Evolutionary conservation across 1,140 invertebrate genomes (phyloP).

Genomic region (Nasonia vitripennis): DNA sequence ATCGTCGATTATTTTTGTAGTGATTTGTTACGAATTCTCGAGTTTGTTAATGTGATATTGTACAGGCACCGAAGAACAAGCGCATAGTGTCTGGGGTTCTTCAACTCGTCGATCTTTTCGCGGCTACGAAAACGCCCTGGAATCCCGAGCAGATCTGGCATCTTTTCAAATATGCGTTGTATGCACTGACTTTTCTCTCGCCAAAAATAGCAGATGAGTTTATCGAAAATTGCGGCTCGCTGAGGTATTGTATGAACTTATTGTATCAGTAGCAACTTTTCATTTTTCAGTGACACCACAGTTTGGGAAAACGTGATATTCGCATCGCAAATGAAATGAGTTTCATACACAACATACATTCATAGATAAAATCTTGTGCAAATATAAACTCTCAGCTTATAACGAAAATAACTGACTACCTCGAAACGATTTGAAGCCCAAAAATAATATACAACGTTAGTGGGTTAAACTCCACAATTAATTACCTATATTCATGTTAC

Average conservation of each 20-base stretch:
- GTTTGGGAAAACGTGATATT: too few species aligned
- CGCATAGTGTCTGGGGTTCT: constrained; percentile 55
- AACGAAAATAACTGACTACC: too few species aligned
- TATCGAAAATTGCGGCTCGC: constrained; percentile 53
- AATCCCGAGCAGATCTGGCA: constrained; percentile 57
- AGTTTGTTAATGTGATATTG: not conserved
- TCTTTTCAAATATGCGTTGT: constrained; percentile 56
- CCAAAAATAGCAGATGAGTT: constrained; percentile 62
- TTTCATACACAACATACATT: too few species aligned
- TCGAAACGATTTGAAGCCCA: too few species aligned
- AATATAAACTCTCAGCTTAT: too few species aligned
- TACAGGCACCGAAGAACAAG: constrained; percentile 57
- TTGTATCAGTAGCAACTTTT: too few species aligned
- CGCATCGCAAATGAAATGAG: too few species aligned
- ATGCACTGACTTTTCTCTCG: constrained; percentile 57
- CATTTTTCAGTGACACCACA: too few species aligned
- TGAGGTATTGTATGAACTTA: constrained; percentile 50
- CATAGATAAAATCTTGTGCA: too few species aligned
- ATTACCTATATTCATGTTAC: too few species aligned
- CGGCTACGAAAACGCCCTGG: constrained; percentile 32
- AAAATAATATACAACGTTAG: too few species aligned
- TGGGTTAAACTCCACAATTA: too few species aligned
- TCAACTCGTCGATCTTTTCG: constrained; percentile 55
- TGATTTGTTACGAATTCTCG: not conserved
- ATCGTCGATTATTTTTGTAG: not conserved